phyloP scores from a whole-genome alignment of 2,888 invertebrate species.

The Parascotia fuliginaria region DNA sequence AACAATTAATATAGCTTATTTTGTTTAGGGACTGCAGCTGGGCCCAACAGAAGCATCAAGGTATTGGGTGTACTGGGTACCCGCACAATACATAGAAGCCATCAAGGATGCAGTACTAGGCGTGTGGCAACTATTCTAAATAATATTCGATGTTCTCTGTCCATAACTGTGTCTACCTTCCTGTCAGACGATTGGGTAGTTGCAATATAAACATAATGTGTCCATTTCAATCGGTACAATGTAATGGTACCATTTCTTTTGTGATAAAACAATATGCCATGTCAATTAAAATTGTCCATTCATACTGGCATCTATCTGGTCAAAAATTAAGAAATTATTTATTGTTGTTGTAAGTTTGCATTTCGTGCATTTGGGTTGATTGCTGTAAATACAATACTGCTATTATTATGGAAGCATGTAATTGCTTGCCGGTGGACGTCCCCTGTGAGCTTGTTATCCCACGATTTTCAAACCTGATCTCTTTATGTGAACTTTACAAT shows the following conservation, averaged over 20 bases:
- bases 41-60: slow-evolving; percentile 96
- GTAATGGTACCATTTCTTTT: slow-evolving; percentile 72
- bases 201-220: slow-evolving; percentile 71
- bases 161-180: slow-evolving; percentile 63
- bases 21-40: slow-evolving; percentile 91
- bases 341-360: slow-evolving; percentile 78
- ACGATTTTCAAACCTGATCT: slow-evolving; percentile 74
- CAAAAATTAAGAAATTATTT: slow-evolving; percentile 77
- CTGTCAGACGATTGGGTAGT: slow-evolving; percentile 72
- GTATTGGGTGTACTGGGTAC: slow-evolving; percentile 98
- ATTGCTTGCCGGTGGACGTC: slow-evolving; percentile 31
- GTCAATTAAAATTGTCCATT: slow-evolving; percentile 84
- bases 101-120: slow-evolving; percentile 96
- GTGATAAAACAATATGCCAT: slow-evolving; percentile 79
- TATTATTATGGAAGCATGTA: slow-evolving; percentile 37
- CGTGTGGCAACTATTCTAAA: slow-evolving; percentile 92
- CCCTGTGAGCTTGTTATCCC: slow-evolving; percentile 69
- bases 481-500: slow-evolving; percentile 80
- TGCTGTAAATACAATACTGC: slow-evolving; percentile 63
- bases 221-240: slow-evolving; percentile 67
- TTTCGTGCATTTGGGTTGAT: slow-evolving; percentile 72
- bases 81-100: slow-evolving; percentile 95
- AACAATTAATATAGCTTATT: slow-evolving; percentile 1
- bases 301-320: slow-evolving; percentile 79
- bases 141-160: slow-evolving; percentile 44